These are phyloP conservation scores for Dione juno DNA, from an alignment of 2,888 invertebrate species.

Conservation along the genomic window DNA sequence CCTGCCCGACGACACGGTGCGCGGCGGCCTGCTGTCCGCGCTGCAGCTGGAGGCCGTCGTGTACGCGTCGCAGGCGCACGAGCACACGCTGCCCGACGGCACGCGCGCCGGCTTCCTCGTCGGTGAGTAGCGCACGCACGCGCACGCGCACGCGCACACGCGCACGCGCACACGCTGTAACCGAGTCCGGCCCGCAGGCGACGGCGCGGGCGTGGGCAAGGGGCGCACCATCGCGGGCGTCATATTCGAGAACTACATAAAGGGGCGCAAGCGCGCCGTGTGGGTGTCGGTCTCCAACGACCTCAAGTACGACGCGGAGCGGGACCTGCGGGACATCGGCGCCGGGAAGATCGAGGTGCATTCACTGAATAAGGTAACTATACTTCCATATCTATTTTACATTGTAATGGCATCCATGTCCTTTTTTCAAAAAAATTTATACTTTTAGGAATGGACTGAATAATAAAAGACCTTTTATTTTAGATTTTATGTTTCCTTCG, in stretches of 20 bases:
- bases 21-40: slow-evolving; percentile 94
- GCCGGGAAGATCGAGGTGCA: slow-evolving; percentile 94
- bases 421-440: too few relatives aligned
- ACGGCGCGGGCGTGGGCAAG: slow-evolving; percentile 99
- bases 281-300: slow-evolving; percentile 99
- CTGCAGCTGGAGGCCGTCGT: slow-evolving; percentile 98
- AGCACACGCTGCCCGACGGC: slow-evolving; percentile 93
- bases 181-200: too few relatives aligned
- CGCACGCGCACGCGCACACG: too few relatives aligned
- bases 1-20: slow-evolving; percentile 92
- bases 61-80: slow-evolving; percentile 98
- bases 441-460: too few relatives aligned
- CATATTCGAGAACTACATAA: slow-evolving; percentile 98
- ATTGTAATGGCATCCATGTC: too few relatives aligned
- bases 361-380: slow-evolving; percentile 66
- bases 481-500: too few relatives aligned
- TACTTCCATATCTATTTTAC: too few relatives aligned
- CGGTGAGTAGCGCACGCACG: too few relatives aligned
- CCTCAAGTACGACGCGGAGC: slow-evolving; percentile 98
- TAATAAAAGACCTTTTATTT: too few relatives aligned
- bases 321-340: slow-evolving; percentile 98
- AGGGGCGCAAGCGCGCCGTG: slow-evolving; percentile 95
- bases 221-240: slow-evolving; percentile 99
- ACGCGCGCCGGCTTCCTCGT: slow-evolving; percentile 97
- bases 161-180: too few relatives aligned